phyloP scores from a whole-genome alignment of 2,113 vertebrate species.

The Engystomops pustulosus region DNA sequence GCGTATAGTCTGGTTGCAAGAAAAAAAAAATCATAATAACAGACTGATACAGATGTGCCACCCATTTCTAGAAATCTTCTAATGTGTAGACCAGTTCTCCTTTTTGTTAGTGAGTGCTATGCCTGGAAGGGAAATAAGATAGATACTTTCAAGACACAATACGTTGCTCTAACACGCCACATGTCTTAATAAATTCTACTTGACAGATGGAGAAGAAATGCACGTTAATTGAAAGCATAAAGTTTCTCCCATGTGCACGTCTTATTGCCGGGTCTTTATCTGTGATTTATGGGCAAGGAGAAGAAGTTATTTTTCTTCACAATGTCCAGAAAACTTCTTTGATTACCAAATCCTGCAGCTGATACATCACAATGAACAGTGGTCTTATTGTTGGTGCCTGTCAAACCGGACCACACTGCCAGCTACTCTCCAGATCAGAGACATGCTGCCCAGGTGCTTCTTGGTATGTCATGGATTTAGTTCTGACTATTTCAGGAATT shows the following conservation, averaged over 20 bases:
- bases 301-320: not conserved
- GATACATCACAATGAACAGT: not conserved
- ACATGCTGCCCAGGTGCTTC: not conserved
- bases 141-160: slow-evolving; percentile 42
- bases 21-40: too few relatives aligned
- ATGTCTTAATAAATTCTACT: slow-evolving; percentile 45
- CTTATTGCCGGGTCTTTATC: slow-evolving; percentile 22
- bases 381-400: not conserved
- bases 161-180: slow-evolving; percentile 33
- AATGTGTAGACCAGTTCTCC: not conserved
- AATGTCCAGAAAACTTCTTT: slow-evolving; percentile 7
- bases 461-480: not conserved
- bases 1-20: too few relatives aligned
- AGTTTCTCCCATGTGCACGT: slow-evolving; percentile 40
- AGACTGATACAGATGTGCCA: too few relatives aligned
- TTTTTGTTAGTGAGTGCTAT: slow-evolving; percentile 8
- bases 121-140: slow-evolving; percentile 37
- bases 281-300: slow-evolving; percentile 37
- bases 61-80: too few relatives aligned
- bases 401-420: slow-evolving; percentile 4
- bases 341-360: not conserved
- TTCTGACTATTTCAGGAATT: not conserved
- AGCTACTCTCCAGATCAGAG: not conserved
- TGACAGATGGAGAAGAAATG: slow-evolving; percentile 49
- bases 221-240: slow-evolving; percentile 30